Base-by-base conservation (phyloP, 2,888 invertebrate species). In the Scelioninae gen. 2 region DNA sequence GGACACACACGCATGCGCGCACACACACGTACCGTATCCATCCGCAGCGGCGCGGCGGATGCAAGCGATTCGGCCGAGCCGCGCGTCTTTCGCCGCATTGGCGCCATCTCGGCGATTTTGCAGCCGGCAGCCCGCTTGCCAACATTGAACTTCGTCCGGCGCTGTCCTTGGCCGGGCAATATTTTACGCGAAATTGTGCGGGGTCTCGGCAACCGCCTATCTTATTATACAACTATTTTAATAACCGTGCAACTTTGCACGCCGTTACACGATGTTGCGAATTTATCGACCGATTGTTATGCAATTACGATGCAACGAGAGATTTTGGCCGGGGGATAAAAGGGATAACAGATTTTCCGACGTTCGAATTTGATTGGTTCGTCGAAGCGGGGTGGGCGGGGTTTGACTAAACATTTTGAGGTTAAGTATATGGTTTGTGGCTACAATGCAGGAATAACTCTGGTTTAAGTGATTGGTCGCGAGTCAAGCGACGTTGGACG, bases 81-180 rank as follows among this genome's bases (percentile, higher is more conserved):
- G 55, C 58, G 37, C 60, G 37, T 67, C 68, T 64, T 73, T 64
- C 74, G 73, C 70, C 76, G 57, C 64, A 52, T 74, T 73, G 76
- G 73, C 76, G 76, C 76, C 76, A 73, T 72, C 70, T 57, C 65
- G 61, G 65, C 67, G 58, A 74, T 76, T 76, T 74, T 74, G 70
- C 61, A 70, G 43, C 37, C 61, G 61, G 19, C 22, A 53, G 43
- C 43, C 48, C 31, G 43, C 28, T 52, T 52, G 53, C 53, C 73
- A 73, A 50, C 67, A 72, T 67, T 72, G 65, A 61, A 67, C 72
- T 65, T 72, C 48, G 50, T 52, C 37, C 45, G 57, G 18, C 22
- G 52, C 55, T 65, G 65, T 52, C 65, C 65, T 60, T 63, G 53
- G 72, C 60, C 55, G 33, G 16, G 61, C 72, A 72, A 72, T 72